Percentiles rank a stretch among this genome's conserved stretches.
These are phyloP conservation scores for Lasiurus borealis DNA, from an alignment of 2,113 vertebrate species.

Conservation along the genomic window DNA sequence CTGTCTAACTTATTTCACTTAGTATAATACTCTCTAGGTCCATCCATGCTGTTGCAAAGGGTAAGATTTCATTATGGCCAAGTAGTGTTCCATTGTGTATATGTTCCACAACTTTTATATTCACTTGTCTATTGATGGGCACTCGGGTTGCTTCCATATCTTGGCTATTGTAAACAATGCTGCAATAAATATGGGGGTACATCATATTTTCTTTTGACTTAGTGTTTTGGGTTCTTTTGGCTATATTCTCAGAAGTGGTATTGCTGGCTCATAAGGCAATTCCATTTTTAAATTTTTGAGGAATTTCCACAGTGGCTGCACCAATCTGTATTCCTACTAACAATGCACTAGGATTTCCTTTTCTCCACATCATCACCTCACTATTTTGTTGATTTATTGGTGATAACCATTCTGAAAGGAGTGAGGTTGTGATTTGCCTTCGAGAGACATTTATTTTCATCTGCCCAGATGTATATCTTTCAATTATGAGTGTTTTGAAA, in stretches of 20 bases:
- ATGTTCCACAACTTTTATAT: background rate
- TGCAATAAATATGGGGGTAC: background rate
- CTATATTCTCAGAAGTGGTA: background rate
- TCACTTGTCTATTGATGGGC: background rate
- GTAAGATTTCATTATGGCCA: background rate
- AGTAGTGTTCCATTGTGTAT: background rate
- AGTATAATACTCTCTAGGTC: background rate
- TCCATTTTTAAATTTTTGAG: background rate
- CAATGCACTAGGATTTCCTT: background rate
- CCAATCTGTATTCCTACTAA: background rate
- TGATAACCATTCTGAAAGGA: background rate
- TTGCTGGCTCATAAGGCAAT: background rate
- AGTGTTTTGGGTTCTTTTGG: background rate
- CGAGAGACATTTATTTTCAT: background rate
- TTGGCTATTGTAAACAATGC: background rate
- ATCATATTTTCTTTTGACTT: background rate
- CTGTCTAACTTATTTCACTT: background rate
- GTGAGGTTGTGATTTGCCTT: background rate
- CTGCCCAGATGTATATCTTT: background rate
- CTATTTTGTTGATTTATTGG: background rate
- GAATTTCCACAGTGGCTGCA: background rate
- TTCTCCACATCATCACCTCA: background rate
- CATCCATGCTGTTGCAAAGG: background rate
- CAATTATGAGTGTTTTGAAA: slow-evolving; percentile 30
- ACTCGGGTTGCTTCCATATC: background rate